Conservation (phyloP, 2,797 vertebrate genomes). For the Clarias pachynema region DNA sequence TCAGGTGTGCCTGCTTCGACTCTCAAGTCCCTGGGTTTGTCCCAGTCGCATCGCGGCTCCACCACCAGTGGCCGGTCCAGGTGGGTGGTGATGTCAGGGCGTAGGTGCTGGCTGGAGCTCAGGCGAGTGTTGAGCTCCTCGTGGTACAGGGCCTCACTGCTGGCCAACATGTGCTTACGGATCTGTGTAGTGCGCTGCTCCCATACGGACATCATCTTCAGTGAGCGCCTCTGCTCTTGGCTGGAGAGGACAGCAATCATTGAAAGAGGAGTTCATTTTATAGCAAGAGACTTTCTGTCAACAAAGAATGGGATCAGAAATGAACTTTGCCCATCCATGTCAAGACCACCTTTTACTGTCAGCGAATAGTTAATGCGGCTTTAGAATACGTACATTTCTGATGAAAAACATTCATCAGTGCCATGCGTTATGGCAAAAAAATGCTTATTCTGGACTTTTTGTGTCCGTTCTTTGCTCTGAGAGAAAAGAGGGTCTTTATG, state of each 20-base stretch:
- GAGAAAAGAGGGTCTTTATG: constrained; percentile 63
- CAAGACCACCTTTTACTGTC: constrained; percentile 58
- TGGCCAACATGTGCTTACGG: constrained; percentile 85
- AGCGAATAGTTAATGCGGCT: neutral
- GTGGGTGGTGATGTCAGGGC: constrained; percentile 92
- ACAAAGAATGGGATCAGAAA: constrained; percentile 10
- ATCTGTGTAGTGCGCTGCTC: constrained; percentile 92
- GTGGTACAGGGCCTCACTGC: constrained; percentile 88
- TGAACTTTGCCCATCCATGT: constrained; percentile 56
- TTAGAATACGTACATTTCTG: neutral
- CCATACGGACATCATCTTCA: constrained; percentile 92
- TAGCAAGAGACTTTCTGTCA: constrained; percentile 1
- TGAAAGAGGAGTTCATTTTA: neutral
- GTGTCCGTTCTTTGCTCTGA: neutral
- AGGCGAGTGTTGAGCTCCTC: constrained; percentile 80
- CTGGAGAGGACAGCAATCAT: constrained; percentile 62
- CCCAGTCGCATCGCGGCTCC: constrained; percentile 70
- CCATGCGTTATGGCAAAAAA: neutral
- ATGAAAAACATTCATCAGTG: neutral
- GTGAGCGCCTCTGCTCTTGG: constrained; percentile 88
- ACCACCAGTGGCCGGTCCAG: constrained; percentile 90
- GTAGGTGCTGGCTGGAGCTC: constrained; percentile 82
- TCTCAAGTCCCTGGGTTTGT: constrained; percentile 58
- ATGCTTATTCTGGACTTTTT: neutral
- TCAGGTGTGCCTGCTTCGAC: constrained; percentile 44